Evolutionary conservation across 2,888 invertebrate species (phyloP).

Genomic region (Dolichopus griseipennis): DNA sequence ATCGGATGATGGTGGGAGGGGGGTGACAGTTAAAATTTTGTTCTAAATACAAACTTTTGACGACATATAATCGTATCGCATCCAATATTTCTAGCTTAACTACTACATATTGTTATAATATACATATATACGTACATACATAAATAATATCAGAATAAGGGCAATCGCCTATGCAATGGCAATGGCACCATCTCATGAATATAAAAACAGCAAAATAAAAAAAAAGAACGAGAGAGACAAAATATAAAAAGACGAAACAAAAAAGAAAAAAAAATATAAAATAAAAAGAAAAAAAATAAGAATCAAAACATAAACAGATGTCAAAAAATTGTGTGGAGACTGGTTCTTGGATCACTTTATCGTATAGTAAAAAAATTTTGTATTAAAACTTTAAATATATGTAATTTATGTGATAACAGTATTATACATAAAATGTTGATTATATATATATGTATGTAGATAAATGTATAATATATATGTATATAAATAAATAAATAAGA

Average conservation of each 20-base stretch:
- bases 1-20: too few species aligned
- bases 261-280: neutral
- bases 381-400: neutral
- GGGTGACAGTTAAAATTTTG: too few species aligned
- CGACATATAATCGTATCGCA: too few species aligned
- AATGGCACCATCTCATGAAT: neutral
- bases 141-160: neutral
- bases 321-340: constrained; percentile 2
- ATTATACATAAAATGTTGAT: too few species aligned
- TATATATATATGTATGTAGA: too few species aligned
- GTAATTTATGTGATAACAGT: too few species aligned
- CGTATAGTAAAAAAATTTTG: neutral
- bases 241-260: neutral
- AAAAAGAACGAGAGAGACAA: neutral
- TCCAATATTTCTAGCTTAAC: too few species aligned
- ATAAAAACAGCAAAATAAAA: neutral
- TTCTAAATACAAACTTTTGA: too few species aligned
- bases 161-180: constrained; percentile 6
- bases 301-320: constrained; percentile 6
- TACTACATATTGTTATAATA: too few species aligned
- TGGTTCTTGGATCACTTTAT: neutral
- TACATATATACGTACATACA: too few species aligned
- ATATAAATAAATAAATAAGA: too few species aligned
- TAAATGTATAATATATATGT: too few species aligned
- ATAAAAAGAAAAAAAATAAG: neutral